Base-by-base conservation (phyloP, 1,140 invertebrate species). In the Drosophila kurseongensis region DNA sequence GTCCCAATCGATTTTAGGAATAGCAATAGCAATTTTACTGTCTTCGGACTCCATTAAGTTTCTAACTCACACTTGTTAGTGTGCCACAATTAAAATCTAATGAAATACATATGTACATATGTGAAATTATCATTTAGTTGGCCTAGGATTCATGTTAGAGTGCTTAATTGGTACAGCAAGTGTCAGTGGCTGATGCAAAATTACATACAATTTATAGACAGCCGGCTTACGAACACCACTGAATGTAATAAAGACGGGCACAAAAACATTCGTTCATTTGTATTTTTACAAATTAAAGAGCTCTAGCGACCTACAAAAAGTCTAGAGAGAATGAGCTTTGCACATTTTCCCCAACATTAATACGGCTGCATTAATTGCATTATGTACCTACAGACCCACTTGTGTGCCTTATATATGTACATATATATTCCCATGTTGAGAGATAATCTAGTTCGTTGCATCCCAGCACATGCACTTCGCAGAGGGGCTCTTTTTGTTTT, bases 331-430 rank as follows among this genome's bases (percentile, higher is more conserved):
- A 45, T 48, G 27, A 38, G 48, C 41, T 55, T 38, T 54, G 63
- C 71, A 66, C 72, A 56, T 57, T 69, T 72, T 50, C 29, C 55
- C 38, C 54, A 9, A 23, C 54, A 59, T 60, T 40, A 71, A 59
- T 66, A 56, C 54, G 47, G 60, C 73, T 75, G 73, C 73, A 63
- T 75, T 75, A 75, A 75, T 75, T 75, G 42, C 73, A 75, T 58
- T 75, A 75, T 75, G 27, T 71, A 57, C 42, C 66, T 69, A 48
- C 44, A 65, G 44, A 48, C 44, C 35, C 42, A 58, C 51, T 71
- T 69, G 35, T 50, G 10, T 32, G 36, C 6, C 2, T 6, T 68
- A 6, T 35, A 14, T 35, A 18, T 50, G 13, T 45, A 23, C 9
- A 35, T 14, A 18, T n/a, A n/a, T n/a, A n/a, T n/a, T n/a, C 14